Percentiles rank a stretch among this genome's conserved stretches.
Conservation (phyloP, 37 sponge, comb jelly and placozoan species). For the Geodia barretti region DNA sequence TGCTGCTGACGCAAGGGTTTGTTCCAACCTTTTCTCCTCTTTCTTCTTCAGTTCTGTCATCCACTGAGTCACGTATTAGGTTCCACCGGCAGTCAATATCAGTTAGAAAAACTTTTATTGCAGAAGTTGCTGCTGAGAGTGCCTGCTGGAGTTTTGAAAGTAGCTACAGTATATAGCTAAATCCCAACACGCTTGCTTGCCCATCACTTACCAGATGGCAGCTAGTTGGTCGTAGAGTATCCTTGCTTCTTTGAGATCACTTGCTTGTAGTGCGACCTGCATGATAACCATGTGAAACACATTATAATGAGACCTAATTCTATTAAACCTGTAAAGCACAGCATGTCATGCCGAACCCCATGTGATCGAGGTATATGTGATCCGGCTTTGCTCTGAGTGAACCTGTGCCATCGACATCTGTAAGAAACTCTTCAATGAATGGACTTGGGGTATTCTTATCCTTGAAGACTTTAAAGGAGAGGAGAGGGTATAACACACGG, state of each 20-base stretch:
- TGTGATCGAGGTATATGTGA: conserved; percentile 96
- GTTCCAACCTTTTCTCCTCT: conserved; percentile 73
- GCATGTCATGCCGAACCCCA: conserved; percentile 98
- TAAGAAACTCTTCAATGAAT: conserved; percentile 67
- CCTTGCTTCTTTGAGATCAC: conserved; percentile 82
- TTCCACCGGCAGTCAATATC: conserved; percentile 90
- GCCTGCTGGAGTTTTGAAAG: conserved; percentile 59
- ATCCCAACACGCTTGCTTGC: neutral
- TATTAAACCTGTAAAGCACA: conserved; percentile 90
- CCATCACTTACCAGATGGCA: conserved; percentile 86
- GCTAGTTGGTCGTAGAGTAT: conserved; percentile 93
- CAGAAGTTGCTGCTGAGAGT: conserved; percentile 84
- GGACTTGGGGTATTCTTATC: conserved; percentile 71
- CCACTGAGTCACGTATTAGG: conserved; percentile 83
- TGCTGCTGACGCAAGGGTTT: too few relatives aligned
- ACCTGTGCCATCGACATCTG: conserved; percentile 53
- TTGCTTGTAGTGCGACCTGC: conserved; percentile 91
- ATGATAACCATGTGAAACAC: neutral
- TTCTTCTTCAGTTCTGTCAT: conserved; percentile 92
- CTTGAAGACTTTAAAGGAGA: conserved; percentile 49
- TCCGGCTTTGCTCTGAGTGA: conserved; percentile 71
- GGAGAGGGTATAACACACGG: too few relatives aligned
- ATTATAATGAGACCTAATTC: neutral
- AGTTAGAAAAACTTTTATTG: conserved; percentile 79
- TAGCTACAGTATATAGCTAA: neutral